phyloP scores from a whole-genome alignment of 2,888 invertebrate species.

The Coenonympha arcania region DNA sequence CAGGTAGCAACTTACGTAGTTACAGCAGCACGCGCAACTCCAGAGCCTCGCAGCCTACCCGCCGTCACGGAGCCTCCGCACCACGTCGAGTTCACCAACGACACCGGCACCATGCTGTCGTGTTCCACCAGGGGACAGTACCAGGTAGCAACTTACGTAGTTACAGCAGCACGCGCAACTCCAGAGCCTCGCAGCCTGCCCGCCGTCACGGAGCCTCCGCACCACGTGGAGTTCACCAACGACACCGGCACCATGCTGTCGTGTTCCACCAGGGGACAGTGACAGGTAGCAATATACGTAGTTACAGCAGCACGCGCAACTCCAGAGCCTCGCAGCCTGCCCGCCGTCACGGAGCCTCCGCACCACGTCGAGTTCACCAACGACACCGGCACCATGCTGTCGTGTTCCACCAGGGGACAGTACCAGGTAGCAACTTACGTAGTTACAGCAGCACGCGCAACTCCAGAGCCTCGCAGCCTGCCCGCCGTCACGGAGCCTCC shows the following conservation, averaged over 20 bases:
- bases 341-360: constrained; percentile 79
- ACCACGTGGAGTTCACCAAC: constrained; percentile 84
- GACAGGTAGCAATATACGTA: constrained; percentile 69
- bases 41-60: constrained; percentile 79
- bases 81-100: constrained; percentile 84
- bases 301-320: constrained; percentile 40
- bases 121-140: constrained; percentile 81
- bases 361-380: constrained; percentile 85
- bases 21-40: constrained; percentile 44
- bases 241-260: constrained; percentile 81
- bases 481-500: constrained; percentile 79
- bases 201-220: constrained; percentile 80
- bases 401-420: constrained; percentile 80
- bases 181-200: constrained; percentile 80
- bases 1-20: constrained; percentile 66
- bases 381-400: constrained; percentile 80
- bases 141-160: constrained; percentile 66
- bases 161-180: constrained; percentile 40
- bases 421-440: constrained; percentile 75
- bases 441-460: constrained; percentile 37
- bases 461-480: constrained; percentile 79
- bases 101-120: constrained; percentile 80
- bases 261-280: constrained; percentile 80
- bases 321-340: constrained; percentile 80
- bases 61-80: constrained; percentile 81